phyloP scores from a whole-genome alignment of 2,797 vertebrate species.

The Acanthurus tractus region DNA sequence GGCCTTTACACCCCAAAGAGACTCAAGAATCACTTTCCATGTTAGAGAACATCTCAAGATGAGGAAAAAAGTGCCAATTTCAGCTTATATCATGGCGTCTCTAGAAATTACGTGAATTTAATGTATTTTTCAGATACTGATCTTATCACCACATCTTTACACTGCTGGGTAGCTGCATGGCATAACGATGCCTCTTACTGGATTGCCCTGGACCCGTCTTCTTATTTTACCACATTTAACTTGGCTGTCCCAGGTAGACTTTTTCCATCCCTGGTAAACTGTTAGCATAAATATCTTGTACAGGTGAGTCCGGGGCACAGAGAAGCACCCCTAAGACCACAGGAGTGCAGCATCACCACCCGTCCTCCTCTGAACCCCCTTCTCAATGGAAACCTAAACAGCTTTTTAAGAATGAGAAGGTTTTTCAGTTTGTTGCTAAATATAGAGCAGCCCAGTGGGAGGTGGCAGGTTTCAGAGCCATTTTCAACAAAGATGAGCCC shows the following conservation, averaged over 20 bases:
- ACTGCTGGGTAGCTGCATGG: neutral
- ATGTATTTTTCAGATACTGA: constrained; percentile 15
- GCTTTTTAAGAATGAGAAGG: constrained; percentile 87
- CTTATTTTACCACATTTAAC: constrained; percentile 37
- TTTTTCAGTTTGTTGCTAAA: constrained; percentile 89
- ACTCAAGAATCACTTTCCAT: neutral
- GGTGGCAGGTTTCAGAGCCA: constrained; percentile 83
- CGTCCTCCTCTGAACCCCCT: constrained; percentile 77
- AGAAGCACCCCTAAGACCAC: constrained; percentile 63
- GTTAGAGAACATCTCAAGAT: constrained; percentile 17
- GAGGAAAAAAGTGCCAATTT: neutral
- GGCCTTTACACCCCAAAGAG: neutral
- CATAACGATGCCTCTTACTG: constrained; percentile 16
- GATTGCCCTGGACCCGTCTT: constrained; percentile 29
- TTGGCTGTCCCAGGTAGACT: constrained; percentile 20
- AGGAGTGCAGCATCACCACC: constrained; percentile 63
- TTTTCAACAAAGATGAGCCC: constrained; percentile 90
- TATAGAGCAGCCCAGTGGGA: constrained; percentile 83
- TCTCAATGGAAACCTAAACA: constrained; percentile 84
- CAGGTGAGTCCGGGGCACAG: constrained; percentile 67
- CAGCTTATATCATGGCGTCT: neutral
- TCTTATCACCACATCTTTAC: neutral
- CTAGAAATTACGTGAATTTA: neutral
- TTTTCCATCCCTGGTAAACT: constrained; percentile 16
- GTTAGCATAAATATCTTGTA: constrained; percentile 39